Conservation (phyloP, 1,140 invertebrate genomes). For the Brachionus rotundiformis region DNA sequence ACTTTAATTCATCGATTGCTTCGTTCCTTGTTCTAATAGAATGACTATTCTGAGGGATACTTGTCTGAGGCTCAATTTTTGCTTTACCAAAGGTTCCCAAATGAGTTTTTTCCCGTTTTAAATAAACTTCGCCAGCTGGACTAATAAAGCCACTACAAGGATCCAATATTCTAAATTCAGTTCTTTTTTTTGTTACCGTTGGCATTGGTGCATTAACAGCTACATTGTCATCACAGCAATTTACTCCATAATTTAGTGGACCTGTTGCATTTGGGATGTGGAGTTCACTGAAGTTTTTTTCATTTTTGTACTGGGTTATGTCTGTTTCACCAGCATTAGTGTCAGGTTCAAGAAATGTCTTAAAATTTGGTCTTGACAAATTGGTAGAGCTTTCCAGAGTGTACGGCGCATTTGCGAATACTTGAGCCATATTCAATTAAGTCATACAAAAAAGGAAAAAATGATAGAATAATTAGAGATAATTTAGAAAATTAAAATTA, state of each 20-base stretch:
- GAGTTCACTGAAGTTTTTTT: background rate
- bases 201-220: background rate
- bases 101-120: conserved; percentile 20
- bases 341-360: conserved; percentile 37
- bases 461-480: background rate
- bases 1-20: conserved; percentile 46
- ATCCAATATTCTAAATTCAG: conserved; percentile 37
- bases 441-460: background rate
- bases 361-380: conserved; percentile 32
- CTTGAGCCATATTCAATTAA: conserved; percentile 33
- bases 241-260: conserved; percentile 1
- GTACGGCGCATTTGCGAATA: conserved; percentile 6
- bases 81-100: conserved; percentile 1
- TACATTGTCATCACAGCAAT: conserved; percentile 33
- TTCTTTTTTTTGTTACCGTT: background rate
- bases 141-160: conserved; percentile 41
- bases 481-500: background rate
- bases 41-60: conserved; percentile 28
- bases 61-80: conserved; percentile 15
- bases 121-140: conserved; percentile 22
- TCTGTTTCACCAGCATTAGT: conserved; percentile 39
- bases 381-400: conserved; percentile 16
- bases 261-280: conserved; percentile 33
- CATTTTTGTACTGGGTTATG: background rate
- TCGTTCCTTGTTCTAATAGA: background rate